Evolutionary conservation across 2,888 invertebrate species (phyloP).

Genomic region (Eumacrocentrus americanus): DNA sequence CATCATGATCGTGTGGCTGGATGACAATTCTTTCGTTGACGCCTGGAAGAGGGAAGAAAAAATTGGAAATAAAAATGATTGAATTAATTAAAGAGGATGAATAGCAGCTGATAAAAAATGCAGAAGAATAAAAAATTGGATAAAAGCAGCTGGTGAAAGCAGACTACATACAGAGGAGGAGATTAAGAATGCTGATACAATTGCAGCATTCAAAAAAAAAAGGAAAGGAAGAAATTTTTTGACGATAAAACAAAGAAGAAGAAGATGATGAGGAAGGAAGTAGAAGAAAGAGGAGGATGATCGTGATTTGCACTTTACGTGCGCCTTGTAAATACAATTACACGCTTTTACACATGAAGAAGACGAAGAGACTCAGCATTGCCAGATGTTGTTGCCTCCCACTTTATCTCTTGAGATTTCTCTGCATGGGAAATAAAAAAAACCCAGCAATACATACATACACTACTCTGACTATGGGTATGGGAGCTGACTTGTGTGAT

Average conservation of each 20-base stretch:
- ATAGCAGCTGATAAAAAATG: slow-evolving; percentile 1
- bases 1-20: too few relatives aligned
- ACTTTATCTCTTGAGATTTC: neutral
- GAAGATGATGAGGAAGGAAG: slow-evolving; percentile 31
- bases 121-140: slow-evolving; percentile 6
- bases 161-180: neutral
- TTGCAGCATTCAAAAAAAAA: slow-evolving; percentile 6
- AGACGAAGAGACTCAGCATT: slow-evolving; percentile 1
- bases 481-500: too few relatives aligned
- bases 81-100: too few relatives aligned
- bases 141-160: neutral
- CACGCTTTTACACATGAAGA: slow-evolving; percentile 16
- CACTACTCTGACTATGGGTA: too few relatives aligned
- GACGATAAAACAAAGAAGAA: slow-evolving; percentile 27
- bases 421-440: slow-evolving; percentile 8
- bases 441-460: neutral
- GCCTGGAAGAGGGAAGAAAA: too few relatives aligned
- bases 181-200: neutral
- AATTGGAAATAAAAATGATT: too few relatives aligned
- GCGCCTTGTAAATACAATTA: slow-evolving; percentile 58
- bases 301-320: slow-evolving; percentile 51
- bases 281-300: slow-evolving; percentile 38
- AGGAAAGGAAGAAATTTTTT: neutral
- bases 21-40: too few relatives aligned
- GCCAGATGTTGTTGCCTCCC: neutral